Evolutionary conservation across 2,113 vertebrate species (phyloP).

Genomic region (Ellobius talpinus): DNA sequence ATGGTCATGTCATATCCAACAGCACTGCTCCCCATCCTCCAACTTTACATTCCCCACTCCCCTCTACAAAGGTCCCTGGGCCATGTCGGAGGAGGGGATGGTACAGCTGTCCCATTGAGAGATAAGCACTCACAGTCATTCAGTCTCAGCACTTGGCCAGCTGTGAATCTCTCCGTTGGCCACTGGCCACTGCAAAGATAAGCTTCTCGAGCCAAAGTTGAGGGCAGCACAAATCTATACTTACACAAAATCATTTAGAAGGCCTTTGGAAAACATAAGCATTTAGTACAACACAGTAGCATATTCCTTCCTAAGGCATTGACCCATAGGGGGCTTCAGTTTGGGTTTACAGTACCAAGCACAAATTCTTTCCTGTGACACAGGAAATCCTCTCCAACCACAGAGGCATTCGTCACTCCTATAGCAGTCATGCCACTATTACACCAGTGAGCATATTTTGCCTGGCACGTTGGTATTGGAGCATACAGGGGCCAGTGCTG

Average conservation of each 20-base stretch:
- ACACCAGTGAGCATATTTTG: neutral
- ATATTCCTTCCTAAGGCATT: neutral
- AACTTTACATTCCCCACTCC: neutral
- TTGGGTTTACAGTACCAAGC: neutral
- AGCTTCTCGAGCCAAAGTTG: neutral
- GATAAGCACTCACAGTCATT: neutral
- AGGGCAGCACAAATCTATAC: neutral
- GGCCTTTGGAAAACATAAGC: neutral
- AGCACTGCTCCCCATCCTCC: neutral
- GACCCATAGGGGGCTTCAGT: neutral
- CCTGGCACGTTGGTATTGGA: neutral
- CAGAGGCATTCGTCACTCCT: neutral
- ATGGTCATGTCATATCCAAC: neutral
- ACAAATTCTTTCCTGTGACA: neutral
- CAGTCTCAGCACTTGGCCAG: neutral
- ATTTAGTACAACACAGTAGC: neutral
- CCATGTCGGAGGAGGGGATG: neutral
- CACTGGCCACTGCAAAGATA: neutral
- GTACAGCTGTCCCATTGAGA: neutral
- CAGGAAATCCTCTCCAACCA: neutral
- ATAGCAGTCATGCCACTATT: neutral
- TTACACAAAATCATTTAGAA: neutral
- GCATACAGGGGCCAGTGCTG: neutral
- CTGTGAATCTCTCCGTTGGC: neutral
- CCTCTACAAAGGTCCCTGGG: neutral